Evolutionary conservation across 1,140 invertebrate species (phyloP), one percentile per base, ranked within the genome.

Genomic region (Acromyrmex charruanus): DNA sequence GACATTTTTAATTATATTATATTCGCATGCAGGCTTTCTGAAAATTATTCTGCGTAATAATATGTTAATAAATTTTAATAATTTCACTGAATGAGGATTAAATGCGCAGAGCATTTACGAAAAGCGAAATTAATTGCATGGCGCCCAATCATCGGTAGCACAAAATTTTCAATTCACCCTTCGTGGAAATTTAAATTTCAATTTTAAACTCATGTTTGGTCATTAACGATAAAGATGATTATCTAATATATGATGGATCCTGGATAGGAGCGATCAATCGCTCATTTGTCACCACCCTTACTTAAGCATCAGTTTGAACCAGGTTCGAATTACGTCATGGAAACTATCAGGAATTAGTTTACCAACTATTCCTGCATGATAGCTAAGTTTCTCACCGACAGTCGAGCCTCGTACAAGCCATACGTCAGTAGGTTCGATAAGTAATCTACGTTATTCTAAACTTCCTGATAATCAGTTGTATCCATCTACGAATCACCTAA

Each of bases 341-440:
- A 84, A 63, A 49, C 69, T 61, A 55, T 74, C 14, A 58, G 74
- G 68, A 84, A 90, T 81, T 90, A 90, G 87, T 89, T 90, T 75
- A 25, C 66, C 79, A 90, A 90, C 89, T 90, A 90, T 90, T 85
- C 80, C 79, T 61, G 28, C 55, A 35, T 63, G 85, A 90, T 87
- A 90, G 74, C 58, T 79, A 63, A 90, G 89, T 77, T 90, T 65
- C 61, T 79, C 72, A 66, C 53, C 75, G 75, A 90, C 21, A 49
- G 80, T 84, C 88, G 74, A 84, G 72, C 44, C 86, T 74, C 89
- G 88, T 85, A 85, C 79, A 49, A 39, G 72, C 58, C 59, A 71
- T 80, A 80, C 86, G 68, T 90, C 85, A 85, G 55, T 55, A 55
- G 10, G 44, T 61, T 25, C n/a, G 25, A 16, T n/a, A 49, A 49